These are phyloP conservation scores for Crocuta crocuta DNA, from an alignment of 2,113 vertebrate species.

Conservation along the genomic window DNA sequence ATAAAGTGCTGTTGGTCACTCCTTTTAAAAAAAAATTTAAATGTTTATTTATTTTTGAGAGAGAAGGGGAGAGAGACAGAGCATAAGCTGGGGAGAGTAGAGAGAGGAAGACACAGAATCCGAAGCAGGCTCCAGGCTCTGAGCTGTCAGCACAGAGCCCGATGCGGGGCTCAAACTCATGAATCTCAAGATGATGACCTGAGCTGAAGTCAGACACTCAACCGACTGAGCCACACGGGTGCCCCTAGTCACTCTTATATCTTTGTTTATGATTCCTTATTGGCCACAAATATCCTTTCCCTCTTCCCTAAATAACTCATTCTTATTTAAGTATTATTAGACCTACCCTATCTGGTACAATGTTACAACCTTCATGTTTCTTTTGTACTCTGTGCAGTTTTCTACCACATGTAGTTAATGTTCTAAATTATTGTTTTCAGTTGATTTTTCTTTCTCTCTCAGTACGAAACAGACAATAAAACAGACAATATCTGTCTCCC, in stretches of 20 bases:
- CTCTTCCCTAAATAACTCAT: background rate
- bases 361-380: background rate
- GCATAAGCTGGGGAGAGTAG: too few species aligned
- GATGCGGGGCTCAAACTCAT: too few species aligned
- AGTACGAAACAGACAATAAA: background rate
- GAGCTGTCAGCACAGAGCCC: too few species aligned
- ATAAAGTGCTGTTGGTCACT: background rate
- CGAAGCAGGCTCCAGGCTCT: too few species aligned
- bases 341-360: background rate
- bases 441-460: background rate
- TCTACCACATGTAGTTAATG: background rate
- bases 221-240: too few species aligned
- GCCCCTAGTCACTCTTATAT: background rate
- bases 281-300: background rate
- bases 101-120: too few species aligned
- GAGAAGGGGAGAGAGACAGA: too few species aligned
- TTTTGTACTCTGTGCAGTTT: background rate
- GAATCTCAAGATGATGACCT: too few species aligned
- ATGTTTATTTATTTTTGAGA: too few species aligned
- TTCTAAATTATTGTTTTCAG: background rate
- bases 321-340: background rate
- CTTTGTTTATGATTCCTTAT: background rate
- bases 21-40: too few species aligned
- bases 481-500: background rate
- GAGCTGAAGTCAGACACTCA: too few species aligned